Conservation (phyloP, 2,888 invertebrate genomes). For the Rhynchonema sp. region DNA sequence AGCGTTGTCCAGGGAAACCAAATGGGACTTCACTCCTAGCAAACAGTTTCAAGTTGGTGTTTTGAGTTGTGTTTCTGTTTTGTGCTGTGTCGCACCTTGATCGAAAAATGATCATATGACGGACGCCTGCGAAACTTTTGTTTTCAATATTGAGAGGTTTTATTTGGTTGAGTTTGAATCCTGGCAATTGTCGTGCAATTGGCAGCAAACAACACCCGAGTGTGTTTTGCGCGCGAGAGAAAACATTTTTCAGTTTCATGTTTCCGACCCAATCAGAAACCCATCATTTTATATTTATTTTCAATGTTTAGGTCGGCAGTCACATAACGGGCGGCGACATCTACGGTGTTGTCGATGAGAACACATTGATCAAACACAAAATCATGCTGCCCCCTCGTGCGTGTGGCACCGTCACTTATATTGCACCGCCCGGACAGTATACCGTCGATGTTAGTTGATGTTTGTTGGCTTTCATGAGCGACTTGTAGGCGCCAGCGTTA, state of each 20-base stretch:
- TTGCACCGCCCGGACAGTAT: conserved; percentile 83
- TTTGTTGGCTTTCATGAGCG: not conserved
- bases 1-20: conserved; percentile 52
- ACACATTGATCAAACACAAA: conserved; percentile 88
- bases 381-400: conserved; percentile 80
- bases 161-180: too few species aligned
- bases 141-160: too few species aligned
- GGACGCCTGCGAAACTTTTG: too few species aligned
- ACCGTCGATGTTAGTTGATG: conserved; percentile 53
- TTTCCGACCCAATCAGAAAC: too few species aligned
- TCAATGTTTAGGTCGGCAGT: conserved; percentile 77
- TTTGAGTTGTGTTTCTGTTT: too few species aligned
- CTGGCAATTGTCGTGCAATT: too few species aligned
- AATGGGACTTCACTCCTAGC: conserved; percentile 77
- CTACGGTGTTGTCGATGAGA: conserved; percentile 87
- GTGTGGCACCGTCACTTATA: conserved; percentile 84
- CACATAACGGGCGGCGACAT: conserved; percentile 97
- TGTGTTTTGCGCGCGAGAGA: too few species aligned
- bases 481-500: not conserved
- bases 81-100: too few species aligned
- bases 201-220: too few species aligned
- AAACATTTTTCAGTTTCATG: too few species aligned
- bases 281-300: too few species aligned
- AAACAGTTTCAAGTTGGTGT: not conserved
- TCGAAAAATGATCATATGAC: too few species aligned